Evolutionary conservation across 2,113 vertebrate genomes (phyloP), one percentile per base, ranked within the genome.

Genomic region (Chascanopsetta lugubris): DNA sequence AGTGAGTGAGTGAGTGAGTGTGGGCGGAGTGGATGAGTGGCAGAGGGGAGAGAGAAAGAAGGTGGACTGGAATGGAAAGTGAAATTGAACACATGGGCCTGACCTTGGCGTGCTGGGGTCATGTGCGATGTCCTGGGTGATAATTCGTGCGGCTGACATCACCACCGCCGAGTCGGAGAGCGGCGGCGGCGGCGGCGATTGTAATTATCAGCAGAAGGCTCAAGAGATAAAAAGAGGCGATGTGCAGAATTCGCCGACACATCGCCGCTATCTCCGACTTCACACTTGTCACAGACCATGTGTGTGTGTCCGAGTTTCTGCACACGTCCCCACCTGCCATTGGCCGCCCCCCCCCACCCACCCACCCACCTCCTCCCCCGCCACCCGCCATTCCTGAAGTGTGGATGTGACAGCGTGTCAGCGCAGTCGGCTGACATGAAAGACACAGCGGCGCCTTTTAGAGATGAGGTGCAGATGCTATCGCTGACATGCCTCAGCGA

Each of bases 171-270:
- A 74, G 61, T 67, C 25, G 15, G 57, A 62, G 79, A 64, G 73
- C 80, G 54, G 58, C 46, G 61, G 69, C 10, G 36, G 73, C 80
- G 54, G 58, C 46, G 61, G 69, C 10, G 36, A 36, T 56, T 85
- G 87, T 89, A 90, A 91, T 92, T 91, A 89, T 90, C 81, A 77
- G 75, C 84, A 88, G 80, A 86, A 83, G 87, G 83, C 83, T 80
- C 74, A 29, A 47, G 69, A 89, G 87, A 92, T 89, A 88, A 88
- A 88, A 84, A 80, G 77, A 68, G 2, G 66, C 27, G 50, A 79
- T 85, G 69, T 64, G 66, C 60, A 49, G 61, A 67, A 53, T 75
- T 75, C 49, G 53, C 71, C 79, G 76, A 68, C 84, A 85, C 75
- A 54, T 69, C 63, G 21, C 43, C 40, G 38, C 75, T 81, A 79